Conservation (phyloP, 2,888 invertebrate species). For the Hermaeophaga mercurialis region DNA sequence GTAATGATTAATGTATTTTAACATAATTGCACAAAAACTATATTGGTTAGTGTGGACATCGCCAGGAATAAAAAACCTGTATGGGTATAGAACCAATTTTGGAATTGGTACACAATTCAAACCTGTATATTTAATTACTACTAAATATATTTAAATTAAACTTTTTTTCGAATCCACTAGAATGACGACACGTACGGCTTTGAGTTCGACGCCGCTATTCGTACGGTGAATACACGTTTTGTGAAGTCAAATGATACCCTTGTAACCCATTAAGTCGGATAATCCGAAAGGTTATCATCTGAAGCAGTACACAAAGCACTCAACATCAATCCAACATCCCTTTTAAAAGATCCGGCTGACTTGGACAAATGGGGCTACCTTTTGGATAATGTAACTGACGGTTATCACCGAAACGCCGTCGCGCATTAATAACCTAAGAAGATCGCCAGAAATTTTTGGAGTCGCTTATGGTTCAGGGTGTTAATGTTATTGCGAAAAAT, state of each 20-base stretch:
- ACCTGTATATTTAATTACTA: too few relatives aligned
- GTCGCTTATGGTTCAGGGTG: too few relatives aligned
- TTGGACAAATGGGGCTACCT: constrained; percentile 27
- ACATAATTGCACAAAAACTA: too few relatives aligned
- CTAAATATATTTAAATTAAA: too few relatives aligned
- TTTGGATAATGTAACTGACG: constrained; percentile 44
- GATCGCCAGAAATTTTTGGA: constrained; percentile 31
- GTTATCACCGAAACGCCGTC: constrained; percentile 52
- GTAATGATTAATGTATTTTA: too few relatives aligned
- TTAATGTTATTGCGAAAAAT: too few relatives aligned
- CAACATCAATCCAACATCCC: neutral
- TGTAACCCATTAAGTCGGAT: constrained; percentile 21
- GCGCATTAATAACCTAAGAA: constrained; percentile 47
- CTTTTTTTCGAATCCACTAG: too few relatives aligned
- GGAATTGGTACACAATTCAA: too few relatives aligned
- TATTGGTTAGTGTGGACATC: too few relatives aligned
- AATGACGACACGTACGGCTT: too few relatives aligned
- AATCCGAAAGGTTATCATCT: constrained; percentile 19
- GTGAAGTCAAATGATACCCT: constrained; percentile 13
- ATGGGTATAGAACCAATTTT: too few relatives aligned
- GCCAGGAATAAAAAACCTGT: too few relatives aligned
- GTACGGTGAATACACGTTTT: constrained; percentile 3
- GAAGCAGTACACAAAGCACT: constrained; percentile 8
- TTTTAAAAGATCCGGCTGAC: constrained; percentile 17
- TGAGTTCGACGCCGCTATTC: constrained; percentile 1